Evolutionary conservation across 2,888 invertebrate species (phyloP), one percentile per base, ranked within the genome.

Genomic region (Blastobasis lacticolella): DNA sequence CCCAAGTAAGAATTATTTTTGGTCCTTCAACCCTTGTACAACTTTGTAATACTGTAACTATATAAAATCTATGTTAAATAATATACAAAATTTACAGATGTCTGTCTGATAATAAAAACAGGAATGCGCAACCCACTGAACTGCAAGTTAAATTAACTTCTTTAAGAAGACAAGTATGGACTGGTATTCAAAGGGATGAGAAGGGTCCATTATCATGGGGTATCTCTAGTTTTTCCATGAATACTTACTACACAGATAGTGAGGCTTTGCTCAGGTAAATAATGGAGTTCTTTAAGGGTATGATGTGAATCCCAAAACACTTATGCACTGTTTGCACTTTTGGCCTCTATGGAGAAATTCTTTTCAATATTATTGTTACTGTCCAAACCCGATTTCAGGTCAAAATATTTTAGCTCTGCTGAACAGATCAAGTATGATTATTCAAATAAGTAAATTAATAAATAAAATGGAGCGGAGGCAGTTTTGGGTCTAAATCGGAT

Each of bases 121-220:
- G 80, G 66, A 78, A 75, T 54, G 71, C 73, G 52, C 90, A 91
- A 65, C 79, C 90, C 38, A 77, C 89, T 48, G 92, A 93, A 66
- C 85, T 93, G 46, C 92, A 93, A 76, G 90, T 93, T 6, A 93
- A 93, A 71, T 74, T 94, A 5, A 89, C 89, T 55, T 89, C 92
- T 0, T 70, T 94, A 38, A 93, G 92, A 67, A 93, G 92, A 71
- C 93, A 93, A 77, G 89, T 94, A 47, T 95, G 95, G 95, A 92
- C 92, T 4, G 94, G 94, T 5, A 75, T 90, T 38, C 82, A 81
- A 60, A 78, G 54, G 61, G 89, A 82, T 58, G 82, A 82, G 37
- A 90, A 85, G 64, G 85, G 81, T 48, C 93, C 94, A 0, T 61
- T 94, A 36, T 92, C 92, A 1, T 94, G 93, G 93, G 92, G 92